A percentile compares a stretch with the other conserved stretches of the same genome.
phyloP scores from a whole-genome alignment of 2,113 vertebrate species.

The Sinosuthora webbiana region DNA sequence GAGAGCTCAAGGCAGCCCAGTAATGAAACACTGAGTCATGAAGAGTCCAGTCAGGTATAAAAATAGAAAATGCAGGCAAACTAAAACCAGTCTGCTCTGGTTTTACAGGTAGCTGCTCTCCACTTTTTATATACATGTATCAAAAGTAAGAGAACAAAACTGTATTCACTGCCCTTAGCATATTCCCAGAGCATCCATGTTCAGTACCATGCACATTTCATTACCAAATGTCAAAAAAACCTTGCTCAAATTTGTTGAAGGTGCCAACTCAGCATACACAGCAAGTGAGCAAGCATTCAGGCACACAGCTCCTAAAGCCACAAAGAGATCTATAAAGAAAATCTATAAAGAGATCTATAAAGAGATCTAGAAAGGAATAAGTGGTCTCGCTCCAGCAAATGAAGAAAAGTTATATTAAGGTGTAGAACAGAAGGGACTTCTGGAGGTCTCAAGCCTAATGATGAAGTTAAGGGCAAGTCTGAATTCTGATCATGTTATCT shows the following conservation, averaged over 20 bases:
- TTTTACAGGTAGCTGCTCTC: neutral
- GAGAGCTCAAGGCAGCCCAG: neutral
- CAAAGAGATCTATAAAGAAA: neutral
- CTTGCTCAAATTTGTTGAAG: neutral
- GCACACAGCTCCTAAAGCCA: neutral
- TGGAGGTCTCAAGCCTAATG: neutral
- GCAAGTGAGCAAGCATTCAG: neutral
- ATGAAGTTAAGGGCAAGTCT: neutral
- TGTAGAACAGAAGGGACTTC: neutral
- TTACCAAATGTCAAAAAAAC: neutral
- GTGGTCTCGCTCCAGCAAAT: neutral
- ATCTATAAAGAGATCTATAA: neutral
- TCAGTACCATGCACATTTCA: neutral
- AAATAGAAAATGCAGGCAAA: neutral
- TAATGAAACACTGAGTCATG: neutral
- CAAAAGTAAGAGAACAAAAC: neutral
- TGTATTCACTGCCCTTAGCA: rapidly evolving
- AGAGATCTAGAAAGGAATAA: neutral
- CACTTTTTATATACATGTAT: neutral
- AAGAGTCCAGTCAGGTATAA: neutral
- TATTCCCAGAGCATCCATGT: neutral
- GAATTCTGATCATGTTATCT: neutral
- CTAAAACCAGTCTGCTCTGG: neutral
- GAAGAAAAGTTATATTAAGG: neutral
- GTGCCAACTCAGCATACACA: neutral